Percentiles rank a stretch among this genome's conserved stretches.
phyloP scores from a whole-genome alignment of 2,797 vertebrate species.

The Poeciliopsis presidionis region DNA sequence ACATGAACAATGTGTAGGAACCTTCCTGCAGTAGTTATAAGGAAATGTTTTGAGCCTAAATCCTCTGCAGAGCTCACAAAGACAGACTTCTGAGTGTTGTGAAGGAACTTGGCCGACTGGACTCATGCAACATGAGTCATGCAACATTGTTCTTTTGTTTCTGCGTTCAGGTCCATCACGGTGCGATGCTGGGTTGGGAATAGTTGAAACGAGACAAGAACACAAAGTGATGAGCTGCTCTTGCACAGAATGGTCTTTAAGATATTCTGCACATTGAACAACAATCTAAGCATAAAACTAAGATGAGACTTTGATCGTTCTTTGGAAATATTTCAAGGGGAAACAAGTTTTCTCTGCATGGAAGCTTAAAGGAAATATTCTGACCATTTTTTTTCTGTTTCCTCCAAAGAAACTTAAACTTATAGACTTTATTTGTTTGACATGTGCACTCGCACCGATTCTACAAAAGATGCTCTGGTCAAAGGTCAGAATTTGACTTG shows the following conservation, averaged over 20 bases:
- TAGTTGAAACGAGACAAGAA: neutral
- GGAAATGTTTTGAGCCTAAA: slow-evolving; percentile 19
- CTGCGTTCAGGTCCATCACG: slow-evolving; percentile 5
- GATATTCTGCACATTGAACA: neutral
- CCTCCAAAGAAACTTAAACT: slow-evolving; percentile 44
- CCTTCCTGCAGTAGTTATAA: slow-evolving; percentile 29
- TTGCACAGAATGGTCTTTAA: neutral
- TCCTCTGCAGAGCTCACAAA: slow-evolving; percentile 31
- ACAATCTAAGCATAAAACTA: neutral
- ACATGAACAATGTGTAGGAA: neutral
- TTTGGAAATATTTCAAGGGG: neutral
- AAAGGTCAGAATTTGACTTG: slow-evolving; percentile 56
- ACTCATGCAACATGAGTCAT: neutral
- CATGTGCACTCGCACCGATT: slow-evolving; percentile 34
- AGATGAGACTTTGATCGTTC: neutral
- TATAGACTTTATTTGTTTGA: slow-evolving; percentile 57
- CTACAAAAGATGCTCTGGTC: slow-evolving; percentile 42
- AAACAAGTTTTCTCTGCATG: slow-evolving; percentile 14
- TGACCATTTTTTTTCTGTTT: slow-evolving; percentile 36
- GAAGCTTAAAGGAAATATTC: slow-evolving; percentile 35
- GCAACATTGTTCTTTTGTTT: slow-evolving; percentile 3
- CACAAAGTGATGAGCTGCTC: neutral
- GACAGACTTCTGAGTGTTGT: slow-evolving; percentile 23
- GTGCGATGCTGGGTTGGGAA: neutral
- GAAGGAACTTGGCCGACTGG: slow-evolving; percentile 18